phyloP scores from a whole-genome alignment of 2,888 invertebrate genomes.

The Thera britannica region DNA sequence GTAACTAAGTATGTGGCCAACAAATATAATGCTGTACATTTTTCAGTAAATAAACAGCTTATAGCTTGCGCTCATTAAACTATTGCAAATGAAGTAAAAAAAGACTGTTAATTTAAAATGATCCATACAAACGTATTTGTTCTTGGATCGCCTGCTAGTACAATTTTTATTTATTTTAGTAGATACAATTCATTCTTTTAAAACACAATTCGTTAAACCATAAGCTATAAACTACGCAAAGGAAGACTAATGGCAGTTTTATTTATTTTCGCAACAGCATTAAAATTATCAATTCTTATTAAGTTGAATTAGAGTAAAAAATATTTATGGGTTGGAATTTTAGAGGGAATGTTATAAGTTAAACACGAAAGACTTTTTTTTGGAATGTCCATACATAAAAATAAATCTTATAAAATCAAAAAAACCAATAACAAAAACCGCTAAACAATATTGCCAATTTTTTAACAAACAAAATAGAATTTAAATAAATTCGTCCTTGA shows the following conservation, averaged over 20 bases:
- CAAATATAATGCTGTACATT: no score
- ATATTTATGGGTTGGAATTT: neutral
- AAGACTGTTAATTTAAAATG: no score
- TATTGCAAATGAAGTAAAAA: no score
- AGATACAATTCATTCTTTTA: neutral
- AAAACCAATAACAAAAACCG: slow-evolving; percentile 23
- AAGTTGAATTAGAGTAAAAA: neutral
- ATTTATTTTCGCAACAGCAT: neutral
- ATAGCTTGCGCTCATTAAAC: no score
- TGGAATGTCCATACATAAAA: slow-evolving; percentile 20
- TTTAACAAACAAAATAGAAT: slow-evolving; percentile 22
- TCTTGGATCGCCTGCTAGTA: no score
- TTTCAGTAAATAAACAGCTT: no score
- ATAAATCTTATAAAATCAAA: slow-evolving; percentile 9
- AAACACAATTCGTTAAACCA: neutral
- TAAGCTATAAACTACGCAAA: neutral
- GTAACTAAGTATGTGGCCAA: no score
- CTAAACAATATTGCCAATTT: slow-evolving; percentile 14
- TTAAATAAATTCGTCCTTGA: slow-evolving; percentile 43
- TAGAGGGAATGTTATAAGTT: slow-evolving; percentile 24
- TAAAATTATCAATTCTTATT: neutral
- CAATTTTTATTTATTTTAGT: no score
- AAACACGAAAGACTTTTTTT: slow-evolving; percentile 9
- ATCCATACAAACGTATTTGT: no score
- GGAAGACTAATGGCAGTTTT: slow-evolving; percentile 23